Base-by-base conservation (phyloP, 2,888 invertebrate species). In the Meghimatium bilineatum region DNA sequence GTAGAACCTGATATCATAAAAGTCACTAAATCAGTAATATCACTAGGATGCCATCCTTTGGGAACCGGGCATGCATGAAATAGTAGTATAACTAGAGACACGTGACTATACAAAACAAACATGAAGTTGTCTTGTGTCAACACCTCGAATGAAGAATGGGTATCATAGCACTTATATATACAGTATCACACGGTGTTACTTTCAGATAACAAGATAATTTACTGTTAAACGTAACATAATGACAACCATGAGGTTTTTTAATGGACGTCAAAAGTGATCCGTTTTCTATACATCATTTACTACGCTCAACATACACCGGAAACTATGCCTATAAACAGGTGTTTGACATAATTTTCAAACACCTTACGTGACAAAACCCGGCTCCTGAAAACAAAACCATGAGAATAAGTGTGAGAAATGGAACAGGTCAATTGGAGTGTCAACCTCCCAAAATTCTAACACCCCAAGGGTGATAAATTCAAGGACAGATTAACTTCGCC, bases 401-500 rank as follows among this genome's bases (percentile, higher is more conserved):
- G 14, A n/a, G n/a, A 44, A n/a, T n/a, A 23, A 49, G 23, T 44
- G n/a, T 44, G 44, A 44, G 44, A 44, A 8, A 44, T 44, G 6
- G 12, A 44, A 44, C 44, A 44, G 44, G 44, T 44, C 5, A 12
- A 17, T n/a, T n/a, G 29, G 14, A 10, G 12, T 26, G 72, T 10
- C 20, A 72, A n/a, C 44, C 12, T 6, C 1, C 1, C 44, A 20
- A 10, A 44, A n/a, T n/a, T 44, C n/a, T 12, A 0, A 72, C 72
- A 44, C 72, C 72, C 44, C n/a, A 2, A n/a, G 72, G n/a, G 14
- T 44, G 3, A 44, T 49, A 44, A 72, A 72, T 49, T 14, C 29
- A n/a, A 49, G 49, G 44, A 44, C 38, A 38, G 72, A 72, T 72
- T 72, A 72, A 72, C 72, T 72, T 72, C 26, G 2, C 26, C 44